Percentiles rank a stretch among this genome's conserved stretches.
phyloP scores from a whole-genome alignment of 2,888 invertebrate genomes.

The Pyrochroa serraticornis region DNA sequence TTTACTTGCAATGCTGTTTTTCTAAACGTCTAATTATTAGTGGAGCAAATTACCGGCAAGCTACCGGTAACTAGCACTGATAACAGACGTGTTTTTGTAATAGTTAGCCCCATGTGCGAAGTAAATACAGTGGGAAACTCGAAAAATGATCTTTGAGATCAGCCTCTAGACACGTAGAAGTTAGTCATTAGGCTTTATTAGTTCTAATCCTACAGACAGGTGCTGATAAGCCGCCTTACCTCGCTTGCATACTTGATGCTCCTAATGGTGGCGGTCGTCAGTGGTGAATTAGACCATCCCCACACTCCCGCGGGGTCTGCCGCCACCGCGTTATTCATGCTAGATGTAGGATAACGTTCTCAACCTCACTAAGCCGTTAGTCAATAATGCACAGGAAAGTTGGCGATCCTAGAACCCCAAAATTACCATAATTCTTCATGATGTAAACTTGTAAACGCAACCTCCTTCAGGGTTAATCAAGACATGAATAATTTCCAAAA shows the following conservation, averaged over 20 bases:
- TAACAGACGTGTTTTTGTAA: too few relatives aligned
- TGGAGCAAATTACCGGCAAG: background rate
- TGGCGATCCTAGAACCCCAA: background rate
- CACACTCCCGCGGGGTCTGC: conserved; percentile 21
- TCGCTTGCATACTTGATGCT: conserved; percentile 33
- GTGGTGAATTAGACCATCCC: conserved; percentile 20
- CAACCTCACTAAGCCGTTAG: conserved; percentile 6
- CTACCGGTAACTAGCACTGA: background rate
- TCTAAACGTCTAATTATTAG: too few relatives aligned
- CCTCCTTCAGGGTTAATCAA: conserved; percentile 12
- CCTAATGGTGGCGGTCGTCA: conserved; percentile 30
- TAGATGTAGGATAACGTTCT: conserved; percentile 6
- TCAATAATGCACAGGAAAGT: conserved; percentile 17
- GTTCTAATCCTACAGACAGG: conserved; percentile 27
- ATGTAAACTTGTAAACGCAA: background rate
- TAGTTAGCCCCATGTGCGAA: too few relatives aligned
- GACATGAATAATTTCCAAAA: conserved; percentile 17
- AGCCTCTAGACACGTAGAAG: conserved; percentile 19
- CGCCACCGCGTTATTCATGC: background rate
- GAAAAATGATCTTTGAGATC: background rate
- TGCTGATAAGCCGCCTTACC: conserved; percentile 30
- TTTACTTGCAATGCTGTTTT: too few relatives aligned
- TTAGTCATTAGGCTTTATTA: conserved; percentile 29
- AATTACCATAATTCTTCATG: background rate
- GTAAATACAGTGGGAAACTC: too few relatives aligned